Percentiles rank a stretch among this genome's conserved stretches.
These are phyloP conservation scores for Trichacis sp. DNA, from an alignment of 2,888 invertebrate species.

Conservation along the genomic window DNA sequence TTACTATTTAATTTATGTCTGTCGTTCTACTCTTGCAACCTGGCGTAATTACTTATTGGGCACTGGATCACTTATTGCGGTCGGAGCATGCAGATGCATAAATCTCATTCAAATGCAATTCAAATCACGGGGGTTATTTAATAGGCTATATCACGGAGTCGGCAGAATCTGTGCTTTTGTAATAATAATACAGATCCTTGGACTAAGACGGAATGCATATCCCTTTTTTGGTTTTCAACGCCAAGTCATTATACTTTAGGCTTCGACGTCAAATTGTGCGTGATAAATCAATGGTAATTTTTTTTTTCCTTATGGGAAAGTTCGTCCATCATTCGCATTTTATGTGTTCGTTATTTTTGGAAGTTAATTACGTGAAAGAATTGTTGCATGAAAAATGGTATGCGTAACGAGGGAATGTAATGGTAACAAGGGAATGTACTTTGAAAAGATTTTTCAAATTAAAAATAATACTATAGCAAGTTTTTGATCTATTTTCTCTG, in stretches of 20 bases:
- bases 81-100: slow-evolving; percentile 39
- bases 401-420: too few relatives aligned
- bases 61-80: slow-evolving; percentile 32
- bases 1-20: slow-evolving; percentile 6
- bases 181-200: slow-evolving; percentile 4
- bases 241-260: not conserved
- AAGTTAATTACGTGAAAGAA: too few relatives aligned
- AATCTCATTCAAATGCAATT: slow-evolving; percentile 50
- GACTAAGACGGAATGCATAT: not conserved
- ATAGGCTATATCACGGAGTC: not conserved
- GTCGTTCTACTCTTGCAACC: slow-evolving; percentile 8
- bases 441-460: too few relatives aligned
- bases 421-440: too few relatives aligned
- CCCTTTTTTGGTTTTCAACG: not conserved
- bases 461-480: too few relatives aligned
- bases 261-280: not conserved
- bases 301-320: too few relatives aligned
- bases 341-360: too few relatives aligned
- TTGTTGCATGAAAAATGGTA: too few relatives aligned
- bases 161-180: not conserved
- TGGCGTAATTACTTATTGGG: slow-evolving; percentile 47
- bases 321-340: too few relatives aligned
- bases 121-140: slow-evolving; percentile 17
- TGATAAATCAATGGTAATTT: too few relatives aligned
- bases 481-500: too few relatives aligned